Base-by-base conservation (phyloP, 2,113 vertebrate species). In the Phainopepla nitens region DNA sequence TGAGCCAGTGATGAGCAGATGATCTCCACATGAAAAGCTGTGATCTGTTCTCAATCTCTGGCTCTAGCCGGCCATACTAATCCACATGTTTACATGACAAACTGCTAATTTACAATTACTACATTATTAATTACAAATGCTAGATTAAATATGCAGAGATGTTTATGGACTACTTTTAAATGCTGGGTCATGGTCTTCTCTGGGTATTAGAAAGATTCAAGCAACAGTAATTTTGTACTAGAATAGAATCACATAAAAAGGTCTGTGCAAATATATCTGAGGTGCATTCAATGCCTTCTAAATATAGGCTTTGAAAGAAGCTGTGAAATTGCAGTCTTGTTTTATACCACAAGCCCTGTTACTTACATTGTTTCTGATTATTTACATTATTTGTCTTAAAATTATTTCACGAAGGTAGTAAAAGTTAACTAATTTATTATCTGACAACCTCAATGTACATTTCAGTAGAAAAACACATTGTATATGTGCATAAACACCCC, bases 361-460 rank as follows among this genome's bases (percentile, higher is more conserved):
- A 61, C 60, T 77, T 81, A 82, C 23, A 27, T n/a, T 47, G 31
- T 41, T 90, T 62, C 22, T 77, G 42, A 50, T 89, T 57, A 47
- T 87, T 89, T 90, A 91, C 31, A 44, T 86, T 84, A 36, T 73
- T 94, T 89, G n/a, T 75, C 71, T 91, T 82, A 50, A 88, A 91
- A 76, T 84, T 47, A 79, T 87, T 83, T 90, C 57, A 58, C 53
- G 36, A 84, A 65, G 29, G 25, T 94, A 69, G 71, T 80, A 87
- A 70, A 82, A 62, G 28, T 78, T 66, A 82, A 62, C 15, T 18
- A 18, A 61, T 89, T 87, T 72, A 29, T 79, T 92, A 73, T 69
- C 45, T 69, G 58, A 49, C 47, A 88, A 41, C 25, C 27, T 69
- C 42, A 77, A 7, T 83, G 58, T 51, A 81, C 19, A 12, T 89